Evolutionary conservation across 23 tunicate species (phyloP).

Genomic region (Botrylloides violaceus): DNA sequence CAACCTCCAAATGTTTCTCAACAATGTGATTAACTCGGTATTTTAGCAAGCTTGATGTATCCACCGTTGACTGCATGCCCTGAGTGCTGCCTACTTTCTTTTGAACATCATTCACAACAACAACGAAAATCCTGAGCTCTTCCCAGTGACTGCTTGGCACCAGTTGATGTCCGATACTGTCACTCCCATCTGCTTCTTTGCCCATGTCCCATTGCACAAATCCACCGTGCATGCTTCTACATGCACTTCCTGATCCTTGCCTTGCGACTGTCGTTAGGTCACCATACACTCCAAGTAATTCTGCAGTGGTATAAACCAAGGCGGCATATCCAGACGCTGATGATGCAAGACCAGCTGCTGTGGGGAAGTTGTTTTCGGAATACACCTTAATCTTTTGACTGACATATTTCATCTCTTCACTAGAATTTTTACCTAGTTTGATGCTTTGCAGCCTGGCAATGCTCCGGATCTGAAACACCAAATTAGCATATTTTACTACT

Average conservation of each 20-base stretch:
- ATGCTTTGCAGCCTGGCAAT: slow-evolving; percentile 45
- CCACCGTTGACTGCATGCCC: slow-evolving; percentile 71
- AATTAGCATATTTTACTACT: background rate
- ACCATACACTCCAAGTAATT: slow-evolving; percentile 33
- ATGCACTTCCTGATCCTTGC: slow-evolving; percentile 85
- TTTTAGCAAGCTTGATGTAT: slow-evolving; percentile 48
- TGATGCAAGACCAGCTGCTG: slow-evolving; percentile 92
- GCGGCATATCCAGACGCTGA: slow-evolving; percentile 93
- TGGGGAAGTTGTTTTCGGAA: slow-evolving; percentile 70
- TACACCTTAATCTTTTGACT: slow-evolving; percentile 42
- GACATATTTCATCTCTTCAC: slow-evolving; percentile 8
- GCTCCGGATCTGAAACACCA: slow-evolving; percentile 36
- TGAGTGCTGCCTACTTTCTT: slow-evolving; percentile 73
- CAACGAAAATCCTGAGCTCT: slow-evolving; percentile 61
- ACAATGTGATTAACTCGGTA: slow-evolving; percentile 42
- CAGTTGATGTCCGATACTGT: slow-evolving; percentile 47
- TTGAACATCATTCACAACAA: slow-evolving; percentile 35
- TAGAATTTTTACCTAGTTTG: slow-evolving; percentile 6
- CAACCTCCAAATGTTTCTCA: slow-evolving; percentile 24
- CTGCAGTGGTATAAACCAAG: slow-evolving; percentile 35
- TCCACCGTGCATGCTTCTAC: slow-evolving; percentile 81
- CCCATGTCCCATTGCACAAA: slow-evolving; percentile 83
- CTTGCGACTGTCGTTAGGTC: slow-evolving; percentile 59
- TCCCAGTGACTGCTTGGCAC: slow-evolving; percentile 65
- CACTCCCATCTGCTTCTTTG: slow-evolving; percentile 35